A percentile compares a stretch with the other conserved stretches of the same genome.
Evolutionary conservation across 2,113 vertebrate species (phyloP).

Genomic region (Calypte anna): DNA sequence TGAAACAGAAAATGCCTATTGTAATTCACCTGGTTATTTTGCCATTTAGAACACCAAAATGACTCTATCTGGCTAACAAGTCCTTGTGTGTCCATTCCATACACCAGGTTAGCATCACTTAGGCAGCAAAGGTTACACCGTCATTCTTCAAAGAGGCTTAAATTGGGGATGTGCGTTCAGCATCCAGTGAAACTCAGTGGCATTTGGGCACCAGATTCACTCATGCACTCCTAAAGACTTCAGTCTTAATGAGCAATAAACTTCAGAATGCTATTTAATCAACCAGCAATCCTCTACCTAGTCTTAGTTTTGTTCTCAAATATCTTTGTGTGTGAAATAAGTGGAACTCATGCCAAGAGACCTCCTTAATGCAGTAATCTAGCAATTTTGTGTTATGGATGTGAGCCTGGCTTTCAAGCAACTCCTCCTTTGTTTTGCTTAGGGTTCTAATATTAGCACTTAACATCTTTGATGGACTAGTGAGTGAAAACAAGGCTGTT

Average conservation of each 20-base stretch:
- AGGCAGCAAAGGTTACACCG: not conserved
- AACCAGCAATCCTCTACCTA: not conserved
- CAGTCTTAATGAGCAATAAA: not conserved
- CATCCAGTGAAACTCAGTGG: not conserved
- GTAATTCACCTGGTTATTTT: not conserved
- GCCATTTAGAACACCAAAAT: not conserved
- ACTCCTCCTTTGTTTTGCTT: not conserved
- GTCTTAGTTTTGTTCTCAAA: not conserved
- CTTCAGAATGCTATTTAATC: not conserved
- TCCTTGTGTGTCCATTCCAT: not conserved
- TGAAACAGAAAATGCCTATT: not conserved
- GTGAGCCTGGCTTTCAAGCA: not conserved
- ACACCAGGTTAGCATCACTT: not conserved
- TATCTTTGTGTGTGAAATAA: not conserved
- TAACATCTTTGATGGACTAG: not conserved
- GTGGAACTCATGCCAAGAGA: not conserved
- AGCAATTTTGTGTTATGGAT: not conserved
- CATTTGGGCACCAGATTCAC: not conserved
- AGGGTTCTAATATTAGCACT: not conserved
- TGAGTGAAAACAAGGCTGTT: not conserved
- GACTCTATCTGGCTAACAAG: not conserved
- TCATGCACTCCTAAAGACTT: not conserved
- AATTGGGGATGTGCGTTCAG: not conserved
- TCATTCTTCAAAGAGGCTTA: not conserved
- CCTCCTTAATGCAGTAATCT: not conserved